Evolutionary conservation across 2,888 invertebrate genomes (phyloP).

Genomic region (Dasysyrphus albostriatus): DNA sequence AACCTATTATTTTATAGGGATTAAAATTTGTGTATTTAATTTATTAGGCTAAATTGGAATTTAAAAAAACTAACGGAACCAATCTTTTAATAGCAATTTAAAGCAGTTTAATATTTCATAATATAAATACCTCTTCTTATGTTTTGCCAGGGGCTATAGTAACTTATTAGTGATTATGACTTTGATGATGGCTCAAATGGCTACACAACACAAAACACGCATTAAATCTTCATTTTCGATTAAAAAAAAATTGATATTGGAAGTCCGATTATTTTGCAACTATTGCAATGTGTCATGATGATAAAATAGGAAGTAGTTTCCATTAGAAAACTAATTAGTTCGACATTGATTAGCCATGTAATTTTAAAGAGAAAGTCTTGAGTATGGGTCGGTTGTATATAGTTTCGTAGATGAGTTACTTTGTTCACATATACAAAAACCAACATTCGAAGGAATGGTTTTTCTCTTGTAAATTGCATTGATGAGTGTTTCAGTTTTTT

Average conservation of each 20-base stretch:
- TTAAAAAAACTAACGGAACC: conserved; percentile 15
- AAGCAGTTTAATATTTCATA: conserved; percentile 1
- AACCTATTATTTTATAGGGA: not conserved
- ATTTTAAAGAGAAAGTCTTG: conserved; percentile 56
- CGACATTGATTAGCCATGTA: conserved; percentile 47
- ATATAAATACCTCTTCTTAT: not conserved
- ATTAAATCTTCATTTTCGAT: conserved; percentile 29
- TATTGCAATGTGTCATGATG: conserved; percentile 1
- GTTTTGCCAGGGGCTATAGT: not conserved
- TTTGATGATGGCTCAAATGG: not conserved
- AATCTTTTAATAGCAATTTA: not conserved
- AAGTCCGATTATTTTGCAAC: conserved; percentile 10
- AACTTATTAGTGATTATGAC: not conserved
- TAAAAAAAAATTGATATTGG: conserved; percentile 6
- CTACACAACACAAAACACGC: conserved; percentile 2
- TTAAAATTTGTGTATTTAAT: conserved; percentile 4
- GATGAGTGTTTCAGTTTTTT: conserved; percentile 15
- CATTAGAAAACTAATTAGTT: conserved; percentile 41
- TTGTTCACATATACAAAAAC: not conserved
- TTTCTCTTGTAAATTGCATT: conserved; percentile 25
- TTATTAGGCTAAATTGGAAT: conserved; percentile 8
- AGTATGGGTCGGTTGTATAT: not conserved
- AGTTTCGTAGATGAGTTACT: conserved; percentile 4
- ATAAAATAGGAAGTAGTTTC: conserved; percentile 46
- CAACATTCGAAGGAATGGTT: not conserved